Base-by-base conservation (phyloP, 2,888 invertebrate species). In the Phytoseiulus persimilis region DNA sequence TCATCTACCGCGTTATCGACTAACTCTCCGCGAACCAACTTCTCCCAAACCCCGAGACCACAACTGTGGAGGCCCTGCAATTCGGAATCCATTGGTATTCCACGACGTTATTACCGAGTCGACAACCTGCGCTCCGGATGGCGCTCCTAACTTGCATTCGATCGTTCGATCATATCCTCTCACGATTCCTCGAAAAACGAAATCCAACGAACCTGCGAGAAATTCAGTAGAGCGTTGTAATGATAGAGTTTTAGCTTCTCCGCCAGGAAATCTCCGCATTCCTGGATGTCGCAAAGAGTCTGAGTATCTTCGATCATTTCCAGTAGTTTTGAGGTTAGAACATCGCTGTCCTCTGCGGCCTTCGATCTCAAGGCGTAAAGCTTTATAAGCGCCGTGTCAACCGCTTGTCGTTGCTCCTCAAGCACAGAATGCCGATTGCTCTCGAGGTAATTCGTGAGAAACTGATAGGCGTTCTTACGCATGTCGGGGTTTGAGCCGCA, bases 341-440 rank as follows among this genome's bases (percentile, higher is more conserved):
- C 91, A 90, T 93, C 93, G 31, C 87, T 87, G 87, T 87, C 87
- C 45, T 87, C 87, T 11, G 33, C 87, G 28, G 87, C 87, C n/a
- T 87, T 33, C 3, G 87, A 87, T 23, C 87, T 33, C 32, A 87
- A 23, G 31, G 93, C 93, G 91, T 93, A 93, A 5, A 93, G 91
- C 90, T 93, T 93, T 89, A 93, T 90, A 83, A 93, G 91, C 31
- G 93, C 93, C 32, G 92, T 92, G 91, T 93, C 93, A 3, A 93
- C 91, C 91, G 93, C 93, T 93, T 93, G 91, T 45, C 83, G 0
- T n/a, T 89, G 33, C 90, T 91, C 91, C 84, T 91, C 91, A 18
- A 91, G 91, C 18, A 87, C 87, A 18, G 45, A 84, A 83, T 90
- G 33, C 5, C 90, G 65, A 9, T 32, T 32, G 28, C 39, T 32